Base-by-base conservation (phyloP, 2,888 invertebrate genomes). In the Pantelozetes paolii region DNA sequence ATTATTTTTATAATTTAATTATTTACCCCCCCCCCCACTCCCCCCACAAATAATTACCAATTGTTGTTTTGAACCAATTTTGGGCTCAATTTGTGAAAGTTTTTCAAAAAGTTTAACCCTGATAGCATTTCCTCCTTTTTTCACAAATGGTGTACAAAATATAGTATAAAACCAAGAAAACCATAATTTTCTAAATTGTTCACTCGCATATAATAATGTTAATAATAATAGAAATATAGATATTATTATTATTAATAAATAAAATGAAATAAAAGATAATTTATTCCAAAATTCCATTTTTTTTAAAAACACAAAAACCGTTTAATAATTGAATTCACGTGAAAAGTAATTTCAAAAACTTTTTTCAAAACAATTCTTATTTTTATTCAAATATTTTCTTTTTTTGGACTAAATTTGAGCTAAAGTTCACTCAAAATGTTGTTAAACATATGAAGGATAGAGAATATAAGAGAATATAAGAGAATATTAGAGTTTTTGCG, bases 41-140 rank as follows among this genome's bases (percentile, higher is more conserved):
- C n/a, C n/a, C n/a, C n/a, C n/a, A n/a, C 30, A 76, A 59, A 69
- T 23, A 87, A 78, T 36, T 54, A 73, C 73, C 54, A 69, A 71
- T 67, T 67, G 67, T 67, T 67, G n/a, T n/a, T n/a, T 67, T 1
- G 36, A 36, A 67, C 30, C 40, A 2, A 11, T n/a, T 23, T 36
- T 36, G 36, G 36, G 11, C 11, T 36, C 32, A 36, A 67, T 9
- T n/a, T n/a, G 36, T 40, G 67, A 67, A 67, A 67, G 67, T 67
- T 67, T 67, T 40, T 67, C 67, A 20, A 67, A 67, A 36, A 67
- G 42, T 67, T 67, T 67, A 20, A 40, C 67, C 40, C 67, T 67
- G 32, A 67, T 67, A 13, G 42, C 67, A 67, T 67, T n/a, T 5
- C 67, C 67, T 6, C 67, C 67, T 40, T 23, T n/a, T 67, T 67